Evolutionary conservation across 2,113 vertebrate species (phyloP), one percentile per base, ranked within the genome.

Genomic region (Eurystomus gularis): DNA sequence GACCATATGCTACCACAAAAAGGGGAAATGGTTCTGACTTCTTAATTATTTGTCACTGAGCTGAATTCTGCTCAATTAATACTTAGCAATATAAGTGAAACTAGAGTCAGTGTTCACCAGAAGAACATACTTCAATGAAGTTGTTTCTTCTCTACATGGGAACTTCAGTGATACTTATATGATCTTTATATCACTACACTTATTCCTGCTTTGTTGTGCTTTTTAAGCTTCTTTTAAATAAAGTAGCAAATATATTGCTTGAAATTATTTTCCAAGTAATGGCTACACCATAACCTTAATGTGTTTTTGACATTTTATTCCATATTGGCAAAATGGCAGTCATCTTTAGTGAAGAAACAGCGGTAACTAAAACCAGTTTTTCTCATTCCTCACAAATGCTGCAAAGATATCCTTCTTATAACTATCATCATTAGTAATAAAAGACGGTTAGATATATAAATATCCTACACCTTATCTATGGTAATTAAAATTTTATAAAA

Each of bases 401-500:
- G 25, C 58, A 80, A 62, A 71, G 48, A 49, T 51, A 87, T 71
- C 4, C 8, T 66, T 94, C 68, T 72, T 88, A 44, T 82, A 89
- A 75, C 16, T 51, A 46, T 54, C 19, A 86, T 33, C 26, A 77
- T 90, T 85, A 91, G 91, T 73, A 85, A 52, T 83, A 65, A 46
- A 93, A 91, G 8, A 44, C 75, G 81, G 29, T 9, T 82, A 68
- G 14, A 33, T 80, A 54, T 17, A 86, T 78, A 86, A 76, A 82
- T 89, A 76, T 64, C 78, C 84, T 81, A 70, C 61, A 55, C 40
- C 72, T 92, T 79, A 76, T 58, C 83, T 65, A 60, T 1, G 0
- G 24, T 46, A 83, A 91, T 91, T 94, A 89, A 87, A 94, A 46
- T 51, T 92, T 71, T 82, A 87, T 84, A 92, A 86, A 96, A 82